These are phyloP conservation scores for Myxocyprinus asiaticus DNA, from an alignment of 2,113 vertebrate species.

Conservation along the genomic window DNA sequence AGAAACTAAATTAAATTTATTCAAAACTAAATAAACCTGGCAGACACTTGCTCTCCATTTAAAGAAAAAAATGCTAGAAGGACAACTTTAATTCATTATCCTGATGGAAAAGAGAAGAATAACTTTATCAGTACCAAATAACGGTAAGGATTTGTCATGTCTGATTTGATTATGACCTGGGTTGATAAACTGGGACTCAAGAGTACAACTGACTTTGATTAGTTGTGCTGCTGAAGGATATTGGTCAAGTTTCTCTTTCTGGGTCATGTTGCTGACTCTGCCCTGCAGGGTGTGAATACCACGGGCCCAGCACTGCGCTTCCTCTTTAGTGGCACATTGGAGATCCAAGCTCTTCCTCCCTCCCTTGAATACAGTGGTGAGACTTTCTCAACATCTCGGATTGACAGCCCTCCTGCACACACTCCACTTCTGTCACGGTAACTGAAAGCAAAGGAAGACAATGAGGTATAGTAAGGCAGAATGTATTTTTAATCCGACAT, in stretches of 20 bases:
- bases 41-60: neutral
- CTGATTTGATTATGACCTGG: neutral
- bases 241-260: slow-evolving; percentile 90
- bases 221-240: slow-evolving; percentile 79
- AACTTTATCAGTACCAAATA: slow-evolving; percentile 1
- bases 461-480: neutral
- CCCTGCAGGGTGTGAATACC: slow-evolving; percentile 86
- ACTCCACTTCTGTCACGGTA: slow-evolving; percentile 85
- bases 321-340: slow-evolving; percentile 78
- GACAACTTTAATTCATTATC: neutral
- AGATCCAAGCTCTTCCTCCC: slow-evolving; percentile 87
- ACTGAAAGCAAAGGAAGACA: slow-evolving; percentile 69
- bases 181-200: neutral
- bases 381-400: slow-evolving; percentile 84
- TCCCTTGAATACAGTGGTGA: slow-evolving; percentile 88
- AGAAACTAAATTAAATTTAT: too few species aligned
- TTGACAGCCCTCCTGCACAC: slow-evolving; percentile 85
- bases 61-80: neutral
- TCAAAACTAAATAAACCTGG: too few species aligned
- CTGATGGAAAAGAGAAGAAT: neutral
- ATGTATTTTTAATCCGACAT: neutral
- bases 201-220: neutral
- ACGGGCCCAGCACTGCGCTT: slow-evolving; percentile 83
- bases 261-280: slow-evolving; percentile 86
- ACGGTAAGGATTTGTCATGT: neutral